A percentile compares a stretch with the other conserved stretches of the same genome.
Conservation (phyloP, 1,140 invertebrate genomes). For the Drosophila saltans region DNA sequence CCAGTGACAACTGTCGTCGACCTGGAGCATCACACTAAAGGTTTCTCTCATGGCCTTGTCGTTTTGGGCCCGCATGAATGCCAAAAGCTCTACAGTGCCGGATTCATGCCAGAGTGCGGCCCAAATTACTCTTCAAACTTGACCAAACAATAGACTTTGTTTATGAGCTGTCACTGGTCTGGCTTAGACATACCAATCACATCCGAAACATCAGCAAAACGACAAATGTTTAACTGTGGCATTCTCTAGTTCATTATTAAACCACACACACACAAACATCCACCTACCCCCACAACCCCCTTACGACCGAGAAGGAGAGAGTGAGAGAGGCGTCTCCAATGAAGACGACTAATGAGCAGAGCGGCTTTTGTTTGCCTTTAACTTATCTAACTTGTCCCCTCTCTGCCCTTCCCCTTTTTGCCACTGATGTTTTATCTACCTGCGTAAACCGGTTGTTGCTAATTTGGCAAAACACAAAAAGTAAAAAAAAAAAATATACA, state of each 20-base stretch:
- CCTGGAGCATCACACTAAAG: constrained; percentile 1
- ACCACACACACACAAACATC: neutral
- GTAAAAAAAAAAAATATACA: constrained; percentile 32
- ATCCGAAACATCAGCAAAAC: constrained; percentile 27
- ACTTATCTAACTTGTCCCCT: constrained; percentile 20
- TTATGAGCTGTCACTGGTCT: neutral
- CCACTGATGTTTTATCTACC: constrained; percentile 40
- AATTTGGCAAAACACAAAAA: constrained; percentile 68
- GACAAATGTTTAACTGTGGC: constrained; percentile 46
- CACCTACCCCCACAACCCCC: too few species aligned
- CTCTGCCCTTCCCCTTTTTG: constrained; percentile 3
- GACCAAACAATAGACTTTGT: neutral
- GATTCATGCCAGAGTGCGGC: neutral
- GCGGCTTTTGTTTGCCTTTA: constrained; percentile 71
- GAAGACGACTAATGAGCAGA: constrained; percentile 65
- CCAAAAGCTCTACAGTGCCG: neutral
- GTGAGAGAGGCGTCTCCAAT: neutral
- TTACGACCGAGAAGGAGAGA: too few species aligned
- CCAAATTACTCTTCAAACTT: constrained; percentile 3
- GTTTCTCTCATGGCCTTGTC: constrained; percentile 14
- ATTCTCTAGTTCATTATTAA: constrained; percentile 28
- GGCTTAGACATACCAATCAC: neutral
- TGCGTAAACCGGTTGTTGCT: constrained; percentile 70
- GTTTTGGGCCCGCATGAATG: constrained; percentile 14
- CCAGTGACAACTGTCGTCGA: constrained; percentile 11